Base-by-base conservation (phyloP, 2,113 vertebrate species). In the Lipophrys pholis region DNA sequence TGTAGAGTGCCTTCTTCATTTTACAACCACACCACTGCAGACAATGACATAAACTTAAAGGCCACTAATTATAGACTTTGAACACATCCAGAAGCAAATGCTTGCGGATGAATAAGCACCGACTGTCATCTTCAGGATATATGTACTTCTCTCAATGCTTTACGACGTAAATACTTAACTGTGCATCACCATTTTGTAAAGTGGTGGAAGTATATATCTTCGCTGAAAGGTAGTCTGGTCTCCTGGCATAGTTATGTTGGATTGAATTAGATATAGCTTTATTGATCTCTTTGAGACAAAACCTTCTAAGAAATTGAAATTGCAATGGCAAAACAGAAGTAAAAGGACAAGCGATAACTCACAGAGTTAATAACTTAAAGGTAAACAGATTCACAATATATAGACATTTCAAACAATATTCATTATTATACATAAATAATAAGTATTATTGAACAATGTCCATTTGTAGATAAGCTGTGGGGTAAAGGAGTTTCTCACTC, bases 101-200 rank as follows among this genome's bases (percentile, higher is more conserved):
- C 8, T 51, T 50, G 40, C 35, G 46, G n/a, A 50, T 3, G 0
- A 6, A 10, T 52, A 41, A 61, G 39, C 1, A n/a, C 50, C 43
- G 39, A 65, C 45, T 66, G 50, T 59, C 35, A 1, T 42, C 30
- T 67, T 67, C 61, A 67, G 46, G 46, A 35, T n/a, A 45, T 21
- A 41, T 39, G 16, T 66, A 11, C 9, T 38, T 30, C 11, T 30
- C 17, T 43, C 14, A 54, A 39, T 52, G 6, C 45, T 42, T 49
- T 43, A 69, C 45, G 54, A 54, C 0, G 1, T 41, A 38, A 38
- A 69, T 42, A 10, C 21, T 30, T 4, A 42, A 42, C 41, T 10
- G 41, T 7, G 15, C 45, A 12, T 7, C 45, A 48, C 2, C 14
- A 30, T 30, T 10, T 42, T 2, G 6, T 38, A 48, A 39, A 55